Base-by-base conservation (phyloP, 2,888 invertebrate species). In the Arge pagana region DNA sequence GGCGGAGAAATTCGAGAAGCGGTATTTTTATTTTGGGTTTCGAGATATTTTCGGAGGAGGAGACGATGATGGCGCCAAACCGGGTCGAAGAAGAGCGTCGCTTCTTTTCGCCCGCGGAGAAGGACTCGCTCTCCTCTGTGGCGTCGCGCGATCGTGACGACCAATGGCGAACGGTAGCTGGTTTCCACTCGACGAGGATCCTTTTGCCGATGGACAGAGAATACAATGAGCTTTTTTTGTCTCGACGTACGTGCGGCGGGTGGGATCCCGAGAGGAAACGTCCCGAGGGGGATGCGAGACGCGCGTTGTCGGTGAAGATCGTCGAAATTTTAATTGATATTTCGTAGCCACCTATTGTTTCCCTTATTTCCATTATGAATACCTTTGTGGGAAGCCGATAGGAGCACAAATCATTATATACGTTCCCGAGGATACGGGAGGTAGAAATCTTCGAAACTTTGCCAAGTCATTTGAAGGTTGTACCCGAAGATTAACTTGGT, bases 281-380 rank as follows among this genome's bases (percentile, higher is more conserved):
- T 6, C 31, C 31, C n/a, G n/a, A 5, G 11, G 33, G 33, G 8
- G 16, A 16, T 18, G 16, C n/a, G n/a, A n/a, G n/a, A n/a, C n/a
- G n/a, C 41, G 3, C 28, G 16, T 41, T 23, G 16, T 15, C 19
- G 33, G 45, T 15, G 28, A n/a, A 23, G 50, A 43, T 50, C 50
- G 35, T 23, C 42, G 51, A 30, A 61, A 65, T 63, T 68, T 68
- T 65, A 67, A 68, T 69, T 69, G 68, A 69, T 69, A 68, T 68
- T 67, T 66, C 61, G 59, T 54, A 50, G 53, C 33, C 50, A 52
- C 35, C 52, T 57, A 62, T 67, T 59, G 61, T 63, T 60, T 61
- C 64, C 64, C 59, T 50, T 56, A 53, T 31, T 48, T 43, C 33
- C 50, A 48, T 48, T 50, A 51, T 33, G 48, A 16, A 45, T 60